Base-by-base conservation (phyloP, 1,140 invertebrate species). In the Bradysia coprophila region DNA sequence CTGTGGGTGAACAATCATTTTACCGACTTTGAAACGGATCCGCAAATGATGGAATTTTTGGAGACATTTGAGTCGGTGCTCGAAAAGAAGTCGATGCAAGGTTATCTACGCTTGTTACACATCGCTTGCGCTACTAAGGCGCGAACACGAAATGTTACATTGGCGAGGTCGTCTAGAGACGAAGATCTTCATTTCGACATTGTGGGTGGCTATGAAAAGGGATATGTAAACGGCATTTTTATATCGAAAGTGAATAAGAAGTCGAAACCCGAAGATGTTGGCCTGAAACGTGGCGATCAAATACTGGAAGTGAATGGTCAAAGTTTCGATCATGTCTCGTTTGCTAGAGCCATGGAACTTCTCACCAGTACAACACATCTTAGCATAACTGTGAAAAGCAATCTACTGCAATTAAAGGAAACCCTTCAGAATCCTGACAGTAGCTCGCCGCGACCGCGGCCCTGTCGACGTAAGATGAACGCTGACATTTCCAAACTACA, bases 1-100 rank as follows among this genome's bases (percentile, higher is more conserved):
- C 66, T 97, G 1, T 99, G 95, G 95, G 93, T 98, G 0, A 98
- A 97, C 59, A 98, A 97, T 63, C 94, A 98, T 66, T 98, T 98
- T 56, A 96, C 92, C 20, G 95, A 98, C 60, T 99, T 98, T 66
- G 95, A 99, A 65, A 92, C 80, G 5, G 85, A 94, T 66, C 79
- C 87, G 21, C 75, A 78, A 24, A 94, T 98, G 90, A 94, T 94
- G 76, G 88, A 92, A 48, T 94, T 96, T 57, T 63, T 98, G 36
- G 91, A 97, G 61, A 77, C 77, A 40, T 98, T 98, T 67, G 92
- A 98, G 65, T 65, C 70, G 34, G 75, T 75, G 42, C 64, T 95
- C 40, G 87, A 91, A 53, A 66, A 69, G 45, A 82, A 89, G 51
- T 84, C 85, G 53, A 83, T 92, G 81, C 72, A 77, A 38, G 83